phyloP scores from a whole-genome alignment of 2,113 vertebrate genomes.

The Pachypanchax playfairii region DNA sequence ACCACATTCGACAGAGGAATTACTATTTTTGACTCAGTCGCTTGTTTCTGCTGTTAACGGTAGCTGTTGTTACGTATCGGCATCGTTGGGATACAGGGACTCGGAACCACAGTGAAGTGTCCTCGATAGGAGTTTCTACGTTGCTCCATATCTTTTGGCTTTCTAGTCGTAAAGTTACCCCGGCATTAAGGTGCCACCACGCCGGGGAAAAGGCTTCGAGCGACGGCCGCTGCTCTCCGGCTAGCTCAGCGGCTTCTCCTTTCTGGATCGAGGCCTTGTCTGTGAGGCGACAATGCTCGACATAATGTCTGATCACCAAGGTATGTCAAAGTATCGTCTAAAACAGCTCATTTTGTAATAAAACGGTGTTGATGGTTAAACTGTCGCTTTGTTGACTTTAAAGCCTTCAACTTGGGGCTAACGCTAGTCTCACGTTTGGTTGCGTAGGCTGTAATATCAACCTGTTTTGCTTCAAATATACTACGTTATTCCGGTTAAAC shows the following conservation, averaged over 20 bases:
- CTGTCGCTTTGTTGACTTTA: conserved; percentile 23
- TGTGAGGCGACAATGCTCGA: conserved; percentile 84
- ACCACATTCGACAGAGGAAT: conserved; percentile 52
- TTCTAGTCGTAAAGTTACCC: conserved; percentile 44
- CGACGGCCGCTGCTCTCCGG: conserved; percentile 67
- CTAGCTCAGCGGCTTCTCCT: conserved; percentile 68
- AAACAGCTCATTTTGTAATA: not conserved
- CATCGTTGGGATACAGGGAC: not conserved
- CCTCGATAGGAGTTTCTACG: not conserved
- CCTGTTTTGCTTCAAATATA: not conserved
- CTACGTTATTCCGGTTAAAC: not conserved
- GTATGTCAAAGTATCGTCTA: conserved; percentile 48
- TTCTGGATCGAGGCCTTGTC: conserved; percentile 66
- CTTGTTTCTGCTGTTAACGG: conserved; percentile 5
- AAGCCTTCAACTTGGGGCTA: conserved; percentile 23
- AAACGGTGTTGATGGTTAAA: not conserved
- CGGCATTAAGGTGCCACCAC: conserved; percentile 61
- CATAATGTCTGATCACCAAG: conserved; percentile 87
- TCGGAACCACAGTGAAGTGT: conserved; percentile 5
- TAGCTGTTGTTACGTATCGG: conserved; percentile 6
- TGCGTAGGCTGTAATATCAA: conserved; percentile 49
- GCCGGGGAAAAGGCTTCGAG: conserved; percentile 70
- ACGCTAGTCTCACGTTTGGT: conserved; percentile 33
- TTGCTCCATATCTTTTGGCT: conserved; percentile 18
- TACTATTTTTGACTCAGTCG: conserved; percentile 56